Conservation (phyloP, 2,113 vertebrate genomes). For the Tiliqua scincoides region DNA sequence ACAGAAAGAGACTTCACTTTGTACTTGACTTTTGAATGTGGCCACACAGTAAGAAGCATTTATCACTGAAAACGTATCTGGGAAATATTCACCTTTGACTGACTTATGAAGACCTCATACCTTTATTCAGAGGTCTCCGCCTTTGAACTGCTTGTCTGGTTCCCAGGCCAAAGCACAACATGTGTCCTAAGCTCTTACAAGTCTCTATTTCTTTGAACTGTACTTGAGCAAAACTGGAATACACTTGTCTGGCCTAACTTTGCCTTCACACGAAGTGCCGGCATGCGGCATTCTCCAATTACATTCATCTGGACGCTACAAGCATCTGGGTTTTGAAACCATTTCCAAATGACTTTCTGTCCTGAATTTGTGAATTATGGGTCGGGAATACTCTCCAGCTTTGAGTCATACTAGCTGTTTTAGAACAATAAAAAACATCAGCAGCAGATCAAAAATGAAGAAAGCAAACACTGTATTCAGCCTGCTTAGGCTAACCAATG, state of each 20-base stretch:
- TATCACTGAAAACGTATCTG: neutral
- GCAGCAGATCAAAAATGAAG: constrained; percentile 4
- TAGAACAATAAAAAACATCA: constrained; percentile 3
- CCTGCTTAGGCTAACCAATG: neutral
- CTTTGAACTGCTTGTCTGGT: constrained; percentile 37
- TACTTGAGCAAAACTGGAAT: neutral
- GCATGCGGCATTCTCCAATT: constrained; percentile 16
- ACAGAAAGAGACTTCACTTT: neutral
- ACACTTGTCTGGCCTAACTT: neutral
- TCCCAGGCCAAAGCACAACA: constrained; percentile 29
- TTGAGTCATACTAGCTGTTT: constrained; percentile 10
- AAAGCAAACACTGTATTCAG: neutral
- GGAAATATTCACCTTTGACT: constrained; percentile 36
- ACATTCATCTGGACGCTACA: constrained; percentile 22
- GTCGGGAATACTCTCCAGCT: constrained; percentile 14
- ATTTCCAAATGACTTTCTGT: neutral
- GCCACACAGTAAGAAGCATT: constrained; percentile 26
- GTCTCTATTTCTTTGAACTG: constrained; percentile 19
- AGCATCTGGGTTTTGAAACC: constrained; percentile 1
- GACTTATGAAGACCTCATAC: constrained; percentile 13
- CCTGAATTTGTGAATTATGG: constrained; percentile 2
- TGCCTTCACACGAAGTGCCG: constrained; percentile 16
- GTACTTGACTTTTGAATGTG: constrained; percentile 22
- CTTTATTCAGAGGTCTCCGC: constrained; percentile 28
- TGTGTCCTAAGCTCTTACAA: constrained; percentile 3